Percentiles rank a stretch among this genome's conserved stretches.
phyloP scores from a whole-genome alignment of 2,888 invertebrate genomes.

The Lithophane leautieri region DNA sequence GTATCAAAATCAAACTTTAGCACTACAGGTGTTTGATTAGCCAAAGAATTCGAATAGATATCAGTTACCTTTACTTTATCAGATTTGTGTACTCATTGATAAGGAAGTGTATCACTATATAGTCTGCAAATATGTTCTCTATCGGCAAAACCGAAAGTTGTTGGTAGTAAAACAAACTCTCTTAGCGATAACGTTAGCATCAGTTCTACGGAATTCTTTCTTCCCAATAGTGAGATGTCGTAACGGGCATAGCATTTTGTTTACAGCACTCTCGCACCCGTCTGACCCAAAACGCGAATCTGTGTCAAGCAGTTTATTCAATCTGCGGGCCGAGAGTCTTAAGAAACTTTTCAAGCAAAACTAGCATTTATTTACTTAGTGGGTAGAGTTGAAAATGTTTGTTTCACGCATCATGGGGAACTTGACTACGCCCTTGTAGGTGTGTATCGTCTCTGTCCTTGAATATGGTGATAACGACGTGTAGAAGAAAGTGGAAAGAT shows the following conservation, averaged over 20 bases:
- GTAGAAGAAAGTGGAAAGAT: constrained; percentile 72
- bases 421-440: constrained; percentile 81
- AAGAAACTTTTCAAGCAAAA: constrained; percentile 72
- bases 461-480: constrained; percentile 81
- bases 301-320: constrained; percentile 91
- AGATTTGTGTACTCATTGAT: constrained; percentile 30
- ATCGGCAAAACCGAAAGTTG: constrained; percentile 1
- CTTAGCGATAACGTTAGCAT: constrained; percentile 3
- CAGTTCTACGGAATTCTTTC: constrained; percentile 61
- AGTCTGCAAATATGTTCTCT: constrained; percentile 6
- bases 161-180: background rate
- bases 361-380: constrained; percentile 68
- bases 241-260: constrained; percentile 83
- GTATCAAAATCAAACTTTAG: constrained; percentile 12
- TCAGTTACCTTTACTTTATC: constrained; percentile 20
- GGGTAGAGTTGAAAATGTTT: constrained; percentile 73
- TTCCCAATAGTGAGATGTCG: constrained; percentile 81
- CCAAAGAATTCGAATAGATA: constrained; percentile 4
- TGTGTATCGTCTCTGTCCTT: constrained; percentile 83
- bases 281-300: constrained; percentile 90
- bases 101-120: background rate
- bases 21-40: constrained; percentile 1
- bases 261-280: constrained; percentile 82
- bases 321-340: constrained; percentile 85
- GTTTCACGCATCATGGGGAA: constrained; percentile 69